phyloP scores from a whole-genome alignment of 2,797 vertebrate species.

The Halcyon badia region DNA sequence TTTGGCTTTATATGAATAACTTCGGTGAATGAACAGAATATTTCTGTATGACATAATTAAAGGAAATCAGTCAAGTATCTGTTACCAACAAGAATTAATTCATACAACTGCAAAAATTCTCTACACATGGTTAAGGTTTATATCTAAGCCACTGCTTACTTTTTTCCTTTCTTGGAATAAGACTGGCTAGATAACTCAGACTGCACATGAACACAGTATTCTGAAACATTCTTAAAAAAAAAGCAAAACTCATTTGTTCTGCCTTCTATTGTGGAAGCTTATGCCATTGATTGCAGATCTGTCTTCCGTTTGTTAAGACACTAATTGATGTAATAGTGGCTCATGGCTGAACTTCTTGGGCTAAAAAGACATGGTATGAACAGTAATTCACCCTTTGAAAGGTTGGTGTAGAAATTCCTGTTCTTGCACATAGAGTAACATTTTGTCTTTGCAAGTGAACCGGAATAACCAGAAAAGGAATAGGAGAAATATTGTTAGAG shows the following conservation, averaged over 20 bases:
- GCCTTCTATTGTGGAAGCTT: background rate
- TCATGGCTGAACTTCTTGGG: background rate
- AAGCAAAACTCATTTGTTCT: background rate
- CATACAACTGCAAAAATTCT: slow-evolving; percentile 7
- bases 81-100: slow-evolving; percentile 36
- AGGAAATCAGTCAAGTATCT: slow-evolving; percentile 3
- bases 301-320: background rate
- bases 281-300: background rate
- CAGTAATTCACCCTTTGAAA: background rate
- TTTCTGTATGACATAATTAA: background rate
- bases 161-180: slow-evolving; percentile 23
- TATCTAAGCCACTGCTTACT: background rate
- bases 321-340: background rate
- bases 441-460: background rate
- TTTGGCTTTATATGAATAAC: background rate
- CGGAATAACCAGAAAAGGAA: background rate
- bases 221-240: background rate
- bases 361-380: background rate
- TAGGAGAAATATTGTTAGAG: background rate
- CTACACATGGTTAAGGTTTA: slow-evolving; percentile 6
- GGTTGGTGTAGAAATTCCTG: background rate
- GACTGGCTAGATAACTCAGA: slow-evolving; percentile 36
- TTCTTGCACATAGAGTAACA: background rate
- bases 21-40: background rate
- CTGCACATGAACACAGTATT: background rate